Percentiles rank a stretch among this genome's conserved stretches.
Conservation (phyloP, 2,797 vertebrate genomes). For the Zalophus californianus region DNA sequence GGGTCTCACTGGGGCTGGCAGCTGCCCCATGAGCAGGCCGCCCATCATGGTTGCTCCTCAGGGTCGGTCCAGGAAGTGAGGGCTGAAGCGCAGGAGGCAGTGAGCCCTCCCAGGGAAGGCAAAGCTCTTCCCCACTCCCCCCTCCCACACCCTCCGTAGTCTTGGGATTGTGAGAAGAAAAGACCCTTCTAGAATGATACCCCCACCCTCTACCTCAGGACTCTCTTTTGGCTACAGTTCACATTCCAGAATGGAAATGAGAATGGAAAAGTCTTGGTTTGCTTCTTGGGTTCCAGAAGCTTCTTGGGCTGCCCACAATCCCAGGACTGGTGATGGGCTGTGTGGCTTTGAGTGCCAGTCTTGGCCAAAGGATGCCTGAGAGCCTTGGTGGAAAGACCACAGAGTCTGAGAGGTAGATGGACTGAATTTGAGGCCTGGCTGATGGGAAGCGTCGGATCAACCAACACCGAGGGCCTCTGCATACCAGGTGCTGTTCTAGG, state of each 20-base stretch:
- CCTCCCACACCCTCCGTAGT: accelerated
- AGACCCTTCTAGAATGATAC: background rate
- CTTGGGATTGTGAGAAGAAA: background rate
- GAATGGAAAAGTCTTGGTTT: background rate
- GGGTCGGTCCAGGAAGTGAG: background rate
- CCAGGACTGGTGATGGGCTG: background rate
- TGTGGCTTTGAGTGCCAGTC: background rate
- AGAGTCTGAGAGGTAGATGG: too few species aligned
- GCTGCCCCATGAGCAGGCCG: accelerated
- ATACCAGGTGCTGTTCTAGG: accelerated
- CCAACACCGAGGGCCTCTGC: accelerated
- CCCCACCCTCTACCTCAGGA: too few species aligned
- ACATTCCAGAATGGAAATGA: background rate
- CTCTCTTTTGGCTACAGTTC: background rate
- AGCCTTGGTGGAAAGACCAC: background rate
- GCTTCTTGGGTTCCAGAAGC: background rate
- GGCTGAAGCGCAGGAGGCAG: background rate
- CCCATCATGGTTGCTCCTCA: background rate
- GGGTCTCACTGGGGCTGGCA: background rate
- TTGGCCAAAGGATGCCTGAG: background rate
- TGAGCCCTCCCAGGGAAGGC: background rate
- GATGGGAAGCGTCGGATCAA: background rate
- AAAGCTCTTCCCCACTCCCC: background rate
- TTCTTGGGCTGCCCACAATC: background rate
- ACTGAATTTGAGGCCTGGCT: background rate